A percentile compares a stretch with the other conserved stretches of the same genome.
These are phyloP conservation scores for Grallaria varia DNA, from an alignment of 2,113 vertebrate species.

Conservation along the genomic window DNA sequence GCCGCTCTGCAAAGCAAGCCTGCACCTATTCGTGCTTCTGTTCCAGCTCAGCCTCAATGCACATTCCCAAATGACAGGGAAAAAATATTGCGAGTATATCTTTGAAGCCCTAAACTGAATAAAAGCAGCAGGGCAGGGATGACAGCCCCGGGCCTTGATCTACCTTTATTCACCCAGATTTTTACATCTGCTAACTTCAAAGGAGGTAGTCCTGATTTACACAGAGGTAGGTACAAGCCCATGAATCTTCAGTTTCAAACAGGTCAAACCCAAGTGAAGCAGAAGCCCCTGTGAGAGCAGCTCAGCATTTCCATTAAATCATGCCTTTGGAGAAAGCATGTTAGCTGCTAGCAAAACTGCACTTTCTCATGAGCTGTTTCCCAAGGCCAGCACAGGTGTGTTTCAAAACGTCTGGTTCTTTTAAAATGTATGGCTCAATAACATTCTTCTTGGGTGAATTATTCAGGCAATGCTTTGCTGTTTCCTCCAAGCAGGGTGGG, in stretches of 20 bases:
- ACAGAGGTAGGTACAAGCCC: neutral
- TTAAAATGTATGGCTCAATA: slow-evolving; percentile 5
- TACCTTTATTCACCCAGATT: neutral
- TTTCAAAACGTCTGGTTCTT: slow-evolving; percentile 26
- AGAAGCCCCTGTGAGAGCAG: neutral
- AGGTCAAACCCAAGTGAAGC: neutral
- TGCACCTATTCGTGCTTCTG: neutral
- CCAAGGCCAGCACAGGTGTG: slow-evolving; percentile 21
- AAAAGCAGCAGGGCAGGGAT: slow-evolving; percentile 33
- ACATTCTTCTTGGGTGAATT: slow-evolving; percentile 2
- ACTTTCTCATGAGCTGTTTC: slow-evolving; percentile 7
- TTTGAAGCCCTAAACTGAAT: slow-evolving; percentile 59
- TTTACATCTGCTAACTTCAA: slow-evolving; percentile 45
- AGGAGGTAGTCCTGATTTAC: slow-evolving; percentile 39
- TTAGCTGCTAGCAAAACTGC: neutral
- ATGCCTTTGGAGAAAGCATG: neutral
- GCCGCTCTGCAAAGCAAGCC: neutral
- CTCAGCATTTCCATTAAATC: slow-evolving; percentile 50
- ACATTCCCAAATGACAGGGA: slow-evolving; percentile 58
- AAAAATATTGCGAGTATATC: neutral
- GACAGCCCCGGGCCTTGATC: neutral
- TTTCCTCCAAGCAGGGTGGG: neutral
- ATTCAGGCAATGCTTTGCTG: neutral
- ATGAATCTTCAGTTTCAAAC: slow-evolving; percentile 37
- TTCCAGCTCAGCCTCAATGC: neutral